phyloP scores from a whole-genome alignment of 2,888 invertebrate species.

The Cantharis lateralis region DNA sequence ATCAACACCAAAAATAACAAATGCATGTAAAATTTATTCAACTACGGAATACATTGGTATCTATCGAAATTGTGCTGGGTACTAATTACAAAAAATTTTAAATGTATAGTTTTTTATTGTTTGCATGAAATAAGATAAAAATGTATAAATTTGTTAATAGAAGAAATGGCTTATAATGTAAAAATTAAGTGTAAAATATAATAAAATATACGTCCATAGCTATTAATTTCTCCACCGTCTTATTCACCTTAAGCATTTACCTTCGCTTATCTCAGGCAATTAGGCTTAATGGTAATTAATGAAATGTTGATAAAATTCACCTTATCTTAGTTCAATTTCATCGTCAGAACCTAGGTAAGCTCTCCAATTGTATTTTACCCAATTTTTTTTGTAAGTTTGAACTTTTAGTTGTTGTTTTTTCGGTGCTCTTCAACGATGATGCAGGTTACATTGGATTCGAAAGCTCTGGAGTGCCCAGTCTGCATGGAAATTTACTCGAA shows the following conservation, averaged over 20 bases:
- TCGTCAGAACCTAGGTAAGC: not conserved
- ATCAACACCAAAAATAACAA: not conserved
- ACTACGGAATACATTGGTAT: constrained; percentile 6
- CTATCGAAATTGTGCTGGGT: constrained; percentile 20
- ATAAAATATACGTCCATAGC: constrained; percentile 54
- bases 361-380: too few species aligned
- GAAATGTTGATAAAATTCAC: not conserved
- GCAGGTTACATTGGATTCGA: not conserved
- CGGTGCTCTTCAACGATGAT: not conserved
- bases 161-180: constrained; percentile 53
- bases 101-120: constrained; percentile 54
- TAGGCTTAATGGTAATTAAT: not conserved
- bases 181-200: constrained; percentile 52
- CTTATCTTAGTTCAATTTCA: not conserved
- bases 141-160: constrained; percentile 57
- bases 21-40: not conserved
- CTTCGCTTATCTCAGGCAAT: too few species aligned
- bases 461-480: not conserved
- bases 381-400: too few species aligned
- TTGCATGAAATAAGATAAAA: constrained; percentile 44
- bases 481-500: not conserved
- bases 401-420: not conserved
- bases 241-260: too few species aligned
- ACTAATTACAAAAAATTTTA: constrained; percentile 26
- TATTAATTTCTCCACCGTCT: not conserved